phyloP scores from a whole-genome alignment of 2,888 invertebrate species.

The Eupithecia subumbrata region DNA sequence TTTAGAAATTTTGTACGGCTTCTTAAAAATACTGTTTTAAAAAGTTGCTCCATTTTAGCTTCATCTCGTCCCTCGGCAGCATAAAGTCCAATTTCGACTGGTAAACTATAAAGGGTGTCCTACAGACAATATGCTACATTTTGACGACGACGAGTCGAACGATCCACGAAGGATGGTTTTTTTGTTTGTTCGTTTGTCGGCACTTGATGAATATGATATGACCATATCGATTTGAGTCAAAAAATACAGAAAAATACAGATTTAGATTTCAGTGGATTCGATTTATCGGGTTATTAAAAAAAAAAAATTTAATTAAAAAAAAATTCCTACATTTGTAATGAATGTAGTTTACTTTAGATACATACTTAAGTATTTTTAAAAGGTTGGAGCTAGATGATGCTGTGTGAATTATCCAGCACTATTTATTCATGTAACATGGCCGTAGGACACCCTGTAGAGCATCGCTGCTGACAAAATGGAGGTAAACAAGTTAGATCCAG shows the following conservation, averaged over 20 bases:
- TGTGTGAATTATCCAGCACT: background rate
- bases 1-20: background rate
- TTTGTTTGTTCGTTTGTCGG: too few relatives aligned
- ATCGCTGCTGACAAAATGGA: conserved; percentile 1
- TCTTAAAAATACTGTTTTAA: background rate
- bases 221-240: too few relatives aligned
- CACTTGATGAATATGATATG: too few relatives aligned
- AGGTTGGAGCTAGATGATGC: too few relatives aligned
- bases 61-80: background rate
- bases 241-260: too few relatives aligned
- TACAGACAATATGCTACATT: background rate
- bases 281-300: too few relatives aligned
- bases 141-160: too few relatives aligned
- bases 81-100: background rate
- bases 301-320: too few relatives aligned
- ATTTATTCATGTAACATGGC: background rate
- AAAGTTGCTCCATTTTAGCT: background rate
- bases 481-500: conserved; percentile 23
- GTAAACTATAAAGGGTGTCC: background rate
- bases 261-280: too few relatives aligned
- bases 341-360: background rate
- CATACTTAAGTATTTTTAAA: background rate
- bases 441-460: background rate
- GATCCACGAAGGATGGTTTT: too few relatives aligned
- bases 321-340: too few relatives aligned